Conservation (phyloP, 2,797 vertebrate species). For the Myioborus miniatus region DNA sequence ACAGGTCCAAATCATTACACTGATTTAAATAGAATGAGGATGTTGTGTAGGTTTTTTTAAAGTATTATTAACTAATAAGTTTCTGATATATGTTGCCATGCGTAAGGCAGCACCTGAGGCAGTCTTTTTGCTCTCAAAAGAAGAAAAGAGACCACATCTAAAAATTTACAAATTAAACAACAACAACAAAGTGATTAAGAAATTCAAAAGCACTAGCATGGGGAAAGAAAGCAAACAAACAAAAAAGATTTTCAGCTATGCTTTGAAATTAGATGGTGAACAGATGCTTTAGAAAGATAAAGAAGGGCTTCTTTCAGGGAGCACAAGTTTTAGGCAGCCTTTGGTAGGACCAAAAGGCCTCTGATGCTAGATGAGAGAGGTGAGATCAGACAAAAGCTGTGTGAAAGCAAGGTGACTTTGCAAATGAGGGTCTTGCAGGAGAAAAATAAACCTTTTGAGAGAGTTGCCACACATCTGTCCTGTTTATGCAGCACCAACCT, state of each 20-base stretch:
- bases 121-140: constrained; percentile 41
- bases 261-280: constrained; percentile 48
- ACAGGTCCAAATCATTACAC: background rate
- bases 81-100: constrained; percentile 42
- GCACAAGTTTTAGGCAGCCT: constrained; percentile 9
- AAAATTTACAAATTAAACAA: constrained; percentile 63
- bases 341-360: constrained; percentile 15
- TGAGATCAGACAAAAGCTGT: constrained; percentile 22
- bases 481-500: background rate
- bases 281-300: constrained; percentile 46
- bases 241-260: background rate
- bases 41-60: background rate
- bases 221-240: background rate
- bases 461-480: background rate
- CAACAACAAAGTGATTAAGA: constrained; percentile 14
- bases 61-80: constrained; percentile 34
- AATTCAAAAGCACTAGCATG: background rate
- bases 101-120: constrained; percentile 27
- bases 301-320: background rate
- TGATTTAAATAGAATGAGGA: constrained; percentile 1
- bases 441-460: background rate
- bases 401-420: background rate
- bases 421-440: background rate
- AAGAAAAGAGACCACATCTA: constrained; percentile 32
- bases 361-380: constrained; percentile 33